Conservation (phyloP, 2,888 invertebrate species). For the Tetanocera ferruginea region DNA sequence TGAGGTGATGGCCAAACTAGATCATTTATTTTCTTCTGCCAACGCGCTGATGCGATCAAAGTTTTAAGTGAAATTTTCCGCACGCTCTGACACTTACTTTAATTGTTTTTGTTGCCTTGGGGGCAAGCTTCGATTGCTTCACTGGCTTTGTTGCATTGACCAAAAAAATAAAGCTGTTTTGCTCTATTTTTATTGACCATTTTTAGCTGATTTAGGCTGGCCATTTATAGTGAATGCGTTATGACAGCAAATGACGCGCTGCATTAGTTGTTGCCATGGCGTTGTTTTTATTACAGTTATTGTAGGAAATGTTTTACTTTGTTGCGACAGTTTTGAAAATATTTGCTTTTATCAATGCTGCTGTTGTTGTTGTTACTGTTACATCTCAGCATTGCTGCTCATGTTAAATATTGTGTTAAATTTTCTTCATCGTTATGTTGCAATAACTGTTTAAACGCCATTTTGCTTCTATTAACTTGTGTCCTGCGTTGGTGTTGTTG, state of each 20-base stretch:
- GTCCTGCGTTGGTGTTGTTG: no score
- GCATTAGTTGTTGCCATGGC: constrained; percentile 13
- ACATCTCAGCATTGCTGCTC: neutral
- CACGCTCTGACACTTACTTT: neutral
- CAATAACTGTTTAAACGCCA: neutral
- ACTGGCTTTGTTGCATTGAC: no score
- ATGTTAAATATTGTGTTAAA: neutral
- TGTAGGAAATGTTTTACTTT: neutral
- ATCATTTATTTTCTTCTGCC: no score
- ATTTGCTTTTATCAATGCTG: neutral
- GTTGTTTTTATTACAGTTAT: neutral
- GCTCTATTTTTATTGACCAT: neutral
- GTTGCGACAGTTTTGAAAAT: neutral
- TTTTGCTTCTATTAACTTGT: neutral
- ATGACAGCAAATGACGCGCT: constrained; percentile 24
- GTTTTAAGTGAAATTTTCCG: neutral
- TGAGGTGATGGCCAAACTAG: no score
- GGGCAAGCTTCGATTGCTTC: no score
- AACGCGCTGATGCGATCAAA: no score
- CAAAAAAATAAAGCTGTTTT: no score
- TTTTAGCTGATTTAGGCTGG: neutral
- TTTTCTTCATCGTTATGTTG: no score
- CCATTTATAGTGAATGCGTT: constrained; percentile 17
- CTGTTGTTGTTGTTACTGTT: constrained; percentile 1
- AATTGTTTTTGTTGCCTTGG: neutral